Base-by-base conservation (phyloP, 35 echinoderm and acorn worm genomes). In the Lytechinus variegatus region DNA sequence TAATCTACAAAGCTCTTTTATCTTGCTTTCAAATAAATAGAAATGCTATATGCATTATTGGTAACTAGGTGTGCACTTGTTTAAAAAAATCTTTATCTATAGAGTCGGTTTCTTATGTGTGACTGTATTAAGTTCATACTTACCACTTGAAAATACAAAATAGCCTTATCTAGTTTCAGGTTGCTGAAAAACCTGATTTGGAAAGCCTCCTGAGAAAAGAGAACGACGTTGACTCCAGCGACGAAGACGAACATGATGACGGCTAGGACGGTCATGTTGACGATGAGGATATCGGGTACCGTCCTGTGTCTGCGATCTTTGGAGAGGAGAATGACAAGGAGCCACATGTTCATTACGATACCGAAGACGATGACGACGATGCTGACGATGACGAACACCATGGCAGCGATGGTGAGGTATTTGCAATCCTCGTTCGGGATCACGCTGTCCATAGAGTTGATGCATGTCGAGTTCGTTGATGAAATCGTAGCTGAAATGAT, bases 321-420 rank as follows among this genome's bases (percentile, higher is more conserved):
- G 29, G 88, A 90, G 27, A 90, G 29, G 28, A 90, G 28, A 10
- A 90, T 29, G 88, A 52, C 9, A 9, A 90, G 88, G 0, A 90
- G 88, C 29, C 28, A 52, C 33, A 9, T 90, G 27, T 90, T 90
- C 28, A 27, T 90, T 28, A 52, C 52, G 28, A 90, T 12, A 10
- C 88, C 88, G 52, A 90, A 90, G 88, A 90, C 52, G 28, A 90
- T 44, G 88, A 90, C 28, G 29, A 90, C 88, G 9, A 90, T 90
- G 52, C 52, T 90, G 88, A 90, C 52, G 6, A 12, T 13, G 52
- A 90, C 28, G 28, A 90, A 52, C 10, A 44, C 28, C 52, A 44
- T 21, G 88, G 29, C 52, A 90, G 52, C 28, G 10, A 6, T 90
- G 27, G 16, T 52, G 10, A 90, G 52, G 29, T 51, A 90, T 52